phyloP scores from a whole-genome alignment of 2,888 invertebrate species.

The Lepeophtheirus nordmannii region DNA sequence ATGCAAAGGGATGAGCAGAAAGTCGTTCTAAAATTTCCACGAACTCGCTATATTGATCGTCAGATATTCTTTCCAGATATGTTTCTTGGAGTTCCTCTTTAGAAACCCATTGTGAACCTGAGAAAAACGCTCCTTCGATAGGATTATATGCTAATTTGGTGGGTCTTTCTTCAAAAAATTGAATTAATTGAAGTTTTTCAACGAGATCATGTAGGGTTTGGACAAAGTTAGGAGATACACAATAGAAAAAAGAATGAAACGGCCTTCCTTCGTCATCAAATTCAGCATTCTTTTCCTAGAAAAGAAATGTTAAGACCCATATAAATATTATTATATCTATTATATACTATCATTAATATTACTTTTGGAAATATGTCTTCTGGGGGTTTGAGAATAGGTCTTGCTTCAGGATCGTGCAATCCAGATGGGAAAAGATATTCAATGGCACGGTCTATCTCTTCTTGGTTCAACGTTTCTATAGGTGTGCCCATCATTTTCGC shows the following conservation, averaged over 20 bases:
- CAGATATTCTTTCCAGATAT: slow-evolving; percentile 47
- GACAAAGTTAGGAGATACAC: slow-evolving; percentile 68
- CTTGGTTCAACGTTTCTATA: slow-evolving; percentile 67
- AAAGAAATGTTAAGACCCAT: background rate
- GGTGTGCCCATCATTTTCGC: slow-evolving; percentile 98
- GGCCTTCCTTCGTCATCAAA: slow-evolving; percentile 83
- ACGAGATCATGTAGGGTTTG: slow-evolving; percentile 41
- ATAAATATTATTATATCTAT: background rate
- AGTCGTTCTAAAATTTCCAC: slow-evolving; percentile 54
- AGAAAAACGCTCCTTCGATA: slow-evolving; percentile 25
- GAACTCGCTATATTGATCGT: slow-evolving; percentile 50
- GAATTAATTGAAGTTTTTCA: slow-evolving; percentile 4
- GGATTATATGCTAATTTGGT: slow-evolving; percentile 4
- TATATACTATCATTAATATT: background rate
- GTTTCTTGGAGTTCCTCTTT: slow-evolving; percentile 48
- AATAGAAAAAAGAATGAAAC: slow-evolving; percentile 78
- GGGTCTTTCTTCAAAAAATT: slow-evolving; percentile 16
- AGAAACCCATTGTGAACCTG: slow-evolving; percentile 46
- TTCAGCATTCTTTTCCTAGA: slow-evolving; percentile 61
- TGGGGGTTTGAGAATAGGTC: slow-evolving; percentile 79
- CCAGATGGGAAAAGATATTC: slow-evolving; percentile 92
- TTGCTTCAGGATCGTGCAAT: slow-evolving; percentile 61
- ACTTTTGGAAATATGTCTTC: slow-evolving; percentile 30
- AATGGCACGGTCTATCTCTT: slow-evolving; percentile 52
- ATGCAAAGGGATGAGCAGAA: slow-evolving; percentile 52